Percentiles rank a stretch among this genome's conserved stretches.
Conservation (phyloP, 2,888 invertebrate species). For the Drosophila niveifrons region DNA sequence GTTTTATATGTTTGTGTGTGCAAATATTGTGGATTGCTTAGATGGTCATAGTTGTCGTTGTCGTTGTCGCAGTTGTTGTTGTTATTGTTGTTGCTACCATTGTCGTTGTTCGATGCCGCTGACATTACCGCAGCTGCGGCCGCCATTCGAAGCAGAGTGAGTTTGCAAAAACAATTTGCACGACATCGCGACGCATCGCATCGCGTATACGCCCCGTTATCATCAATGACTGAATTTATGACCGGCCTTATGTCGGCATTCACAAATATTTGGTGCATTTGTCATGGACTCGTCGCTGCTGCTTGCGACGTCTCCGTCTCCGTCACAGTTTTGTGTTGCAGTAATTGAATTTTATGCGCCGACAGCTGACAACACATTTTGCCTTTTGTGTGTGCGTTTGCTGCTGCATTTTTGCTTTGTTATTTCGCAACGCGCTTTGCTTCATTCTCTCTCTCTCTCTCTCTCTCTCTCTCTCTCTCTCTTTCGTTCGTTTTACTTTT, state of each 20-base stretch:
- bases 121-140: slow-evolving; percentile 19
- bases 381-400: slow-evolving; percentile 18
- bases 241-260: slow-evolving; percentile 52
- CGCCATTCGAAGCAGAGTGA: slow-evolving; percentile 7
- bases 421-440: background rate
- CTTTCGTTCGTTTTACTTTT: no score
- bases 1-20: slow-evolving; percentile 20
- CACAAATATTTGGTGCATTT: slow-evolving; percentile 56
- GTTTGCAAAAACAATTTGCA: slow-evolving; percentile 55
- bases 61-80: background rate
- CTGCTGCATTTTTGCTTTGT: slow-evolving; percentile 11
- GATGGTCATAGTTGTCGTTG: slow-evolving; percentile 27
- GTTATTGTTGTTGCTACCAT: slow-evolving; percentile 8
- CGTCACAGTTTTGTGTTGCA: slow-evolving; percentile 8
- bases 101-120: slow-evolving; percentile 21
- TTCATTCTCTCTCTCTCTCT: no score
- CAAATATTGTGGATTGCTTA: slow-evolving; percentile 61
- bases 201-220: slow-evolving; percentile 68
- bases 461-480: no score
- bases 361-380: slow-evolving; percentile 41
- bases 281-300: slow-evolving; percentile 30
- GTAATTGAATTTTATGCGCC: slow-evolving; percentile 64
- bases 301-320: slow-evolving; percentile 3
- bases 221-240: slow-evolving; percentile 65
- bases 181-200: slow-evolving; percentile 40